Conservation (phyloP, 2,797 vertebrate genomes). For the Cirrhinus molitorella region DNA sequence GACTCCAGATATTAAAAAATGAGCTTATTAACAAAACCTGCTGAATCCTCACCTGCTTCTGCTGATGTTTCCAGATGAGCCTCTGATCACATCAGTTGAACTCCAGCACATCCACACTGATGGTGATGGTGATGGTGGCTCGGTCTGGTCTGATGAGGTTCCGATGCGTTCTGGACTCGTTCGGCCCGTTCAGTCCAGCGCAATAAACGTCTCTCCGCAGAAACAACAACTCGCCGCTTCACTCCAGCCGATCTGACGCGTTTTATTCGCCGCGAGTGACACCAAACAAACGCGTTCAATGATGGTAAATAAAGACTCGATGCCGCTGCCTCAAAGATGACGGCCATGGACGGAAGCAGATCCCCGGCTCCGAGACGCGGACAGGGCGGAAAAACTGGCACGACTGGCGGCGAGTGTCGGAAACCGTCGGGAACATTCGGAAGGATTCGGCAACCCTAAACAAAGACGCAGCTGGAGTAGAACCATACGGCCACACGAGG, state of each 20-base stretch:
- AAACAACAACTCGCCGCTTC: constrained; percentile 52
- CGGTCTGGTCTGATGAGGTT: neutral
- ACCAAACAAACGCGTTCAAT: constrained; percentile 57
- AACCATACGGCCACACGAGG: constrained; percentile 63
- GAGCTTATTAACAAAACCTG: neutral
- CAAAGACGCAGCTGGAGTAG: constrained; percentile 14
- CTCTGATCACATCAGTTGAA: neutral
- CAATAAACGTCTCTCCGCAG: neutral
- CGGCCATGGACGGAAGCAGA: constrained; percentile 55
- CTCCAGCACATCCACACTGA: neutral
- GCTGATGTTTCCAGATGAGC: neutral
- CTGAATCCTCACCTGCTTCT: neutral
- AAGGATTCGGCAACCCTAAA: constrained; percentile 44
- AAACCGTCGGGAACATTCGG: constrained; percentile 67
- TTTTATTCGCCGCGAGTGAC: constrained; percentile 53
- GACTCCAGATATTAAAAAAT: neutral
- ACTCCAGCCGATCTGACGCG: constrained; percentile 44
- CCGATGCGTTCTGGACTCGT: neutral
- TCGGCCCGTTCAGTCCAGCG: constrained; percentile 21
- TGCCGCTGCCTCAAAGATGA: constrained; percentile 64
- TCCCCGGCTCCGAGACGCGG: constrained; percentile 65
- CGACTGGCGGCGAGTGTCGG: constrained; percentile 66
- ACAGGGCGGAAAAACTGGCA: constrained; percentile 61
- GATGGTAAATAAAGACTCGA: constrained; percentile 37
- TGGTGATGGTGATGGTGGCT: neutral